phyloP scores from a whole-genome alignment of 1,140 invertebrate species.

The Macrobrachium rosenbergii region DNA sequence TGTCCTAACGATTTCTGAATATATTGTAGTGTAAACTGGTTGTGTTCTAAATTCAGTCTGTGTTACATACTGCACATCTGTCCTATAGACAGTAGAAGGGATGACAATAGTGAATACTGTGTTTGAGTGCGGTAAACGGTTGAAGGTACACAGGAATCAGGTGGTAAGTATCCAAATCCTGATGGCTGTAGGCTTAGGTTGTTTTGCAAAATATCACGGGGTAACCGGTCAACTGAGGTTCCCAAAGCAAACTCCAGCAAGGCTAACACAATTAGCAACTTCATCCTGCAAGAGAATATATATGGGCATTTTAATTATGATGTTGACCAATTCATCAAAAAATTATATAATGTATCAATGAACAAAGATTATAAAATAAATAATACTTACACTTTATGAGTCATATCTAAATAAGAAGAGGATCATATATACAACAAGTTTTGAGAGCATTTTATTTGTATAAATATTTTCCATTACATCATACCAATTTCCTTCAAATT shows the following conservation, averaged over 20 bases:
- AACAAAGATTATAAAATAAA: not conserved
- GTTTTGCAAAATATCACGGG: not conserved
- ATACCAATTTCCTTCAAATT: too few species aligned
- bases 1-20: conserved; percentile 42
- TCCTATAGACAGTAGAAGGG: conserved; percentile 48
- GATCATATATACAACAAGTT: too few species aligned
- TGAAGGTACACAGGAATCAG: conserved; percentile 34
- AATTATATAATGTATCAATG: not conserved
- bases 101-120: conserved; percentile 49
- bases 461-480: too few species aligned
- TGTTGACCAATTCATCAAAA: not conserved
- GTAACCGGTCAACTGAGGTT: conserved; percentile 23
- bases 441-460: too few species aligned
- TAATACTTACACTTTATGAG: too few species aligned
- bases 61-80: conserved; percentile 45
- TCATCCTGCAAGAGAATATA: conserved; percentile 10
- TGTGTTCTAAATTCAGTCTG: conserved; percentile 30
- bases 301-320: not conserved
- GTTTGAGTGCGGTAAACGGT: conserved; percentile 52
- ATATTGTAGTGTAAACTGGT: conserved; percentile 43
- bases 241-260: conserved; percentile 2
- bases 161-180: conserved; percentile 32
- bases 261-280: not conserved
- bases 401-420: too few species aligned
- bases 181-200: conserved; percentile 15